phyloP scores from a whole-genome alignment of 2,888 invertebrate genomes.

The Cheilosia variabilis region DNA sequence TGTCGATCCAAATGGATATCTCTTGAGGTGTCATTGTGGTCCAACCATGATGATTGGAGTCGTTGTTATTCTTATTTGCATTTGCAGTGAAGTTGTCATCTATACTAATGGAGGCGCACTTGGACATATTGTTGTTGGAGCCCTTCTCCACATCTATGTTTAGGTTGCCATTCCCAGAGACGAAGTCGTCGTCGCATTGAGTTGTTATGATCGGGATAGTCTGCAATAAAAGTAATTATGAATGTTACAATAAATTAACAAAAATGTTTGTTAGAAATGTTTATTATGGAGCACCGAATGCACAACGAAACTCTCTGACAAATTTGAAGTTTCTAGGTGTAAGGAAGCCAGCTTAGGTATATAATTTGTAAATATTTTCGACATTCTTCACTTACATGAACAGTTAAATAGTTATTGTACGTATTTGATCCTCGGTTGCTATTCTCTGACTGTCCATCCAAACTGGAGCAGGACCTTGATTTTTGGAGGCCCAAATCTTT shows the following conservation, averaged over 20 bases:
- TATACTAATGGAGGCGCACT: conserved; percentile 68
- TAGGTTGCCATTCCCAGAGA: conserved; percentile 76
- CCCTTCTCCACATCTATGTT: conserved; percentile 76
- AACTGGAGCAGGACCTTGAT: conserved; percentile 89
- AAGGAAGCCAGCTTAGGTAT: no score
- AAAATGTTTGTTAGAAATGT: no score
- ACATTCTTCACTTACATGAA: conserved; percentile 86
- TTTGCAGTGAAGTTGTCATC: conserved; percentile 75
- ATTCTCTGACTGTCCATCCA: conserved; percentile 84
- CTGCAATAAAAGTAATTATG: conserved; percentile 38
- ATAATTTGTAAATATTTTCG: no score
- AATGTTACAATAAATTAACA: no score
- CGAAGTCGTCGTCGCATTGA: conserved; percentile 86
- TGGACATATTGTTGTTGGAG: conserved; percentile 68
- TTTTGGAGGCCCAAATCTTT: conserved; percentile 88
- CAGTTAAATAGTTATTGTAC: conserved; percentile 90
- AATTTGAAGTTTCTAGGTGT: no score
- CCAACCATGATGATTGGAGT: conserved; percentile 85
- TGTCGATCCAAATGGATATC: conserved; percentile 94
- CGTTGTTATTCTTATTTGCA: conserved; percentile 76
- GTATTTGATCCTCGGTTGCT: conserved; percentile 84
- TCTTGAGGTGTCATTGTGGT: conserved; percentile 95
- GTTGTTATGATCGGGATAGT: conserved; percentile 88
- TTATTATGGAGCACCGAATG: no score
- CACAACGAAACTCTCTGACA: no score